Conservation (phyloP, 2,113 vertebrate genomes). For the Nesogale talazaci region DNA sequence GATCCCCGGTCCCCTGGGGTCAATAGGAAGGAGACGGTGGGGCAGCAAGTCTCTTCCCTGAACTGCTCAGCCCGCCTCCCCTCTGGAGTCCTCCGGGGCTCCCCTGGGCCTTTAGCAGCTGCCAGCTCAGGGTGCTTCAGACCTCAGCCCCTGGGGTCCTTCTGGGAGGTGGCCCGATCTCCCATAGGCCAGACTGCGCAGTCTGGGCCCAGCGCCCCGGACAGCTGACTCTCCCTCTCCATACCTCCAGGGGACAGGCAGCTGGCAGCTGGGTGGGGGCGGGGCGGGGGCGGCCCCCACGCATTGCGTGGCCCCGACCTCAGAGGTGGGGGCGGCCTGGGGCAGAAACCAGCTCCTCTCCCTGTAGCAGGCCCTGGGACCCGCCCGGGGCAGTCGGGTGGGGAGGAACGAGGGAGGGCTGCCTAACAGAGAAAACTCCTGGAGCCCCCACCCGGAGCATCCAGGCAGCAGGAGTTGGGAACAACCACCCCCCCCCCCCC, state of each 20-base stretch:
- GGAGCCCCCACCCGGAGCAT: constrained; percentile 79
- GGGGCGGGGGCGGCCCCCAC: neutral
- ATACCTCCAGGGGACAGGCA: neutral
- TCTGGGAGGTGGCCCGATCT: neutral
- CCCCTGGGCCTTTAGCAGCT: neutral
- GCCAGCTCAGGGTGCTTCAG: too few relatives aligned
- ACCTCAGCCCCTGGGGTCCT: neutral
- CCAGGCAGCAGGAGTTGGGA: constrained; percentile 84
- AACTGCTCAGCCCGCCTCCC: neutral
- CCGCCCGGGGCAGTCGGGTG: too few relatives aligned
- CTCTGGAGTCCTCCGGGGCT: too few relatives aligned
- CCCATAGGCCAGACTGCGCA: accelerated
- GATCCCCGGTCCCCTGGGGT: neutral
- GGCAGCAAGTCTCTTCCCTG: neutral
- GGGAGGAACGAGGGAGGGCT: neutral
- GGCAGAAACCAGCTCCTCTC: neutral
- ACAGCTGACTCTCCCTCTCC: constrained; percentile 51
- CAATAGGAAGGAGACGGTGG: neutral
- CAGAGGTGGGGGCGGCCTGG: neutral
- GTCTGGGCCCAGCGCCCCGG: neutral
- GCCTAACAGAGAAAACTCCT: neutral
- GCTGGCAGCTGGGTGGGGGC: neutral
- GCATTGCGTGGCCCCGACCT: too few relatives aligned
- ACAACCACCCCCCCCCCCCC: constrained; percentile 71
- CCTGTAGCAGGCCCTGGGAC: neutral